These are phyloP conservation scores for Galeopterus variegatus DNA, from an alignment of 2,113 vertebrate species.

Conservation along the genomic window DNA sequence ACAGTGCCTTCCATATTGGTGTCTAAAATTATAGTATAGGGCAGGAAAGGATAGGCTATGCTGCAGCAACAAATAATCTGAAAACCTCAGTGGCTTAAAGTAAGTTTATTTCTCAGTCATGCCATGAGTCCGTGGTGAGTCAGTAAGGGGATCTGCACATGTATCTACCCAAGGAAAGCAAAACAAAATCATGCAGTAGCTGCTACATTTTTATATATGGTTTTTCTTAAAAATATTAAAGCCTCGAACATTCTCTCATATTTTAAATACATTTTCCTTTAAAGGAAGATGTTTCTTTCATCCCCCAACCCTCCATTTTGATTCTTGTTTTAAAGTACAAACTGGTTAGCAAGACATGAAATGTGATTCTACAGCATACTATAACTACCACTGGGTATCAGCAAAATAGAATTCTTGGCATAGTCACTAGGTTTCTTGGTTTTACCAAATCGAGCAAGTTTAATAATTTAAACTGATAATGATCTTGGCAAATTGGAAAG, in stretches of 20 bases:
- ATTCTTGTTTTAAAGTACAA: constrained; percentile 25
- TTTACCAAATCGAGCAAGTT: neutral
- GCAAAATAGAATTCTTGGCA: neutral
- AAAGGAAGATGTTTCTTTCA: neutral
- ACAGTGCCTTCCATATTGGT: neutral
- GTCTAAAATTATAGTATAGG: neutral
- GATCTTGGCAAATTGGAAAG: neutral
- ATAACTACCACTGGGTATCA: neutral
- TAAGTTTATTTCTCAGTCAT: neutral
- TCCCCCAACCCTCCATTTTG: neutral
- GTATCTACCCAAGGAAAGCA: neutral
- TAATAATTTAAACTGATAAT: constrained; percentile 44
- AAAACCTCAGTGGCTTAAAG: neutral
- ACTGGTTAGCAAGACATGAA: neutral
- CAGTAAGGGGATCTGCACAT: neutral
- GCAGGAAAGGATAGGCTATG: neutral
- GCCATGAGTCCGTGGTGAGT: neutral
- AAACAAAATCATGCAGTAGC: neutral
- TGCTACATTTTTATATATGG: neutral
- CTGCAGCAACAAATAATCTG: neutral
- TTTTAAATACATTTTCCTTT: constrained; percentile 45
- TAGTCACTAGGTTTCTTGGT: neutral
- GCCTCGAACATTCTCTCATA: neutral
- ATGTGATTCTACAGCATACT: neutral
- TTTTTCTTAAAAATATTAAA: constrained; percentile 8